These are phyloP conservation scores for Orussus abietinus DNA, from an alignment of 1,140 invertebrate species.

Conservation along the genomic window DNA sequence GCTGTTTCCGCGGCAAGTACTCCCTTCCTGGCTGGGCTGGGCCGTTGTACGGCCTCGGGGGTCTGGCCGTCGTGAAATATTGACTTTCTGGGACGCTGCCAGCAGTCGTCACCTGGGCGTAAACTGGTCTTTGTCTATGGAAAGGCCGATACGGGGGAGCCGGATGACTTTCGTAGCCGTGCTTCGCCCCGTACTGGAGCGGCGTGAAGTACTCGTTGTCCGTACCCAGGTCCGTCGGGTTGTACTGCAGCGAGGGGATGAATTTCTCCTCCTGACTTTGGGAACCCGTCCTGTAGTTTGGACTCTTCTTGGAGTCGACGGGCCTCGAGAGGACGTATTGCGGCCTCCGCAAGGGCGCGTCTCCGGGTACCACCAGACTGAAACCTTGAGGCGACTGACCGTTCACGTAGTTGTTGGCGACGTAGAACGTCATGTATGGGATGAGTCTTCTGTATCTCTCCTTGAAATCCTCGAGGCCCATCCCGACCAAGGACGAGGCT, in stretches of 20 bases:
- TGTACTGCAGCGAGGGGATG: slow-evolving; percentile 46
- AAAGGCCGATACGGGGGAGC: slow-evolving; percentile 8
- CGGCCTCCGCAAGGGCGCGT: not conserved
- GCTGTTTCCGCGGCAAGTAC: slow-evolving; percentile 21
- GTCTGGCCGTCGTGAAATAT: slow-evolving; percentile 26
- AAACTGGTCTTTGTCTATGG: slow-evolving; percentile 11
- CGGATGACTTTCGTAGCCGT: slow-evolving; percentile 25
- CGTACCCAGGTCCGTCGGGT: slow-evolving; percentile 36
- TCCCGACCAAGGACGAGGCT: slow-evolving; percentile 20
- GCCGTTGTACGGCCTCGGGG: slow-evolving; percentile 21
- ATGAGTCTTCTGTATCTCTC: slow-evolving; percentile 71
- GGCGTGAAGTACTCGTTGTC: slow-evolving; percentile 44
- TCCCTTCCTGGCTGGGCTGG: slow-evolving; percentile 18
- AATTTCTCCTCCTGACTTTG: slow-evolving; percentile 32
- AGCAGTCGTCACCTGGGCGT: slow-evolving; percentile 20
- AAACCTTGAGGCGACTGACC: slow-evolving; percentile 6
- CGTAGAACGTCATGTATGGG: slow-evolving; percentile 77
- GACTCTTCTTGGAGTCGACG: slow-evolving; percentile 4
- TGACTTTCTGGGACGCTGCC: slow-evolving; percentile 15
- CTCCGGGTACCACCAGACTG: slow-evolving; percentile 12
- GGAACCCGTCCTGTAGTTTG: slow-evolving; percentile 8
- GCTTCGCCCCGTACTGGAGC: slow-evolving; percentile 33
- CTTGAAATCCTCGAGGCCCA: slow-evolving; percentile 43
- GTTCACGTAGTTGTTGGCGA: slow-evolving; percentile 58
- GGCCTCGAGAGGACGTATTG: slow-evolving; percentile 1